phyloP scores from a whole-genome alignment of 2,113 vertebrate genomes.

The Zootoca vivipara region DNA sequence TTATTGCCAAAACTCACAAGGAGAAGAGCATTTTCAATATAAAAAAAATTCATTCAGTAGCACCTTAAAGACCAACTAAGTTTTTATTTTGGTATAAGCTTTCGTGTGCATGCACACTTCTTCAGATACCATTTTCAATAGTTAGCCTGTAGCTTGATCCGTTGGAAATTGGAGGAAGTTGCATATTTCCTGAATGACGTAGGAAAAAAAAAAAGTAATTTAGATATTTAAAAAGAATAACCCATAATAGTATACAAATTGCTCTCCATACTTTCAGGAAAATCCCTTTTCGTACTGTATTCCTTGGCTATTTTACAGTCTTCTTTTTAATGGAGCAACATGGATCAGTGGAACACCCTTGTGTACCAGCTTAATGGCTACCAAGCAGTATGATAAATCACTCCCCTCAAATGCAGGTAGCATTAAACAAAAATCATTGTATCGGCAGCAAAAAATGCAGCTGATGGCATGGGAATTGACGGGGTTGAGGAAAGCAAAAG shows the following conservation, averaged over 20 bases:
- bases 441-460: neutral
- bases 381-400: conserved; percentile 23
- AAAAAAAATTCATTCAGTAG: too few species aligned
- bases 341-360: conserved; percentile 37
- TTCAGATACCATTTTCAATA: conserved; percentile 48
- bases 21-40: conserved; percentile 51
- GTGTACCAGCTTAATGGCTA: conserved; percentile 14
- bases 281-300: conserved; percentile 16
- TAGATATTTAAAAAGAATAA: neutral
- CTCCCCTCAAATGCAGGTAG: conserved; percentile 37
- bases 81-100: too few species aligned
- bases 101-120: too few species aligned
- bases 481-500: neutral
- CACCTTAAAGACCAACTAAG: too few species aligned
- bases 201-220: too few species aligned
- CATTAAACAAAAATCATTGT: conserved; percentile 31
- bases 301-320: conserved; percentile 18
- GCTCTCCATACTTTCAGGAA: conserved; percentile 31
- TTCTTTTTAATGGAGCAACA: conserved; percentile 20
- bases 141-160: neutral
- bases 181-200: conserved; percentile 1
- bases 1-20: conserved; percentile 66
- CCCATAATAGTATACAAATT: neutral
- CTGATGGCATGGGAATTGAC: neutral
- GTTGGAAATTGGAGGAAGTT: conserved; percentile 2